Base-by-base conservation (phyloP, 2,113 vertebrate genomes). In the Brachionichthys hirsutus region DNA sequence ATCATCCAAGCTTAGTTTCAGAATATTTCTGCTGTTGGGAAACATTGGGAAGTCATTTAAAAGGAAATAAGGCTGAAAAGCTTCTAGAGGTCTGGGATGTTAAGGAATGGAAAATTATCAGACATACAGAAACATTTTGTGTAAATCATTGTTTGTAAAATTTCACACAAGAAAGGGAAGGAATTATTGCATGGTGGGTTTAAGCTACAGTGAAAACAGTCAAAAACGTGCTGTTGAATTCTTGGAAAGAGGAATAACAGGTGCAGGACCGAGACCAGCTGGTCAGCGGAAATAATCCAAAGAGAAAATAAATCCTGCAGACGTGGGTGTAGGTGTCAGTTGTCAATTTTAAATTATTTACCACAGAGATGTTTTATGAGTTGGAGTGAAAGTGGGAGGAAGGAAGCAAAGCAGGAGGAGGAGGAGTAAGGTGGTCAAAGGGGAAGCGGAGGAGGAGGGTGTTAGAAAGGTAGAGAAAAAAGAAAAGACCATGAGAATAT, bases 251-350 rank as follows among this genome's bases (percentile, higher is more conserved):
- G 9, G 18, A 69, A 66, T 48, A 58, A 57, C 50, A 79, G 66
- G 69, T 67, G 57, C 22, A 72, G 77, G 54, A 38, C n/a, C 11
- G 9, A 52, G 57, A 57, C 34, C 43, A 38, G 47, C 12, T 44
- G 34, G 49, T 80, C 78, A 73, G 50, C 65, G 67, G 53, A 66
- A 75, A 69, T 55, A 69, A 78, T 76, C 54, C 15, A 70, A 79
- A 83, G 41, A 24, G 38, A 35, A 40, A 60, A 51, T 0, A 20
- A 50, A 22, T 14, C 15, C 43, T 24, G 40, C 41, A 45, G 15
- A 54, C 35, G 36, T 30, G 24, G 45, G 45, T 15, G 40, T 34
- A 54, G 40, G 61, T 66, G 55, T 62, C 19, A 18, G n/a, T 22
- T 20, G n/a, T 41, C 54, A 12, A 44, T 54, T 73, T 56, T 17